Conservation (phyloP, 2,888 invertebrate species). For the Hipparchia semele region DNA sequence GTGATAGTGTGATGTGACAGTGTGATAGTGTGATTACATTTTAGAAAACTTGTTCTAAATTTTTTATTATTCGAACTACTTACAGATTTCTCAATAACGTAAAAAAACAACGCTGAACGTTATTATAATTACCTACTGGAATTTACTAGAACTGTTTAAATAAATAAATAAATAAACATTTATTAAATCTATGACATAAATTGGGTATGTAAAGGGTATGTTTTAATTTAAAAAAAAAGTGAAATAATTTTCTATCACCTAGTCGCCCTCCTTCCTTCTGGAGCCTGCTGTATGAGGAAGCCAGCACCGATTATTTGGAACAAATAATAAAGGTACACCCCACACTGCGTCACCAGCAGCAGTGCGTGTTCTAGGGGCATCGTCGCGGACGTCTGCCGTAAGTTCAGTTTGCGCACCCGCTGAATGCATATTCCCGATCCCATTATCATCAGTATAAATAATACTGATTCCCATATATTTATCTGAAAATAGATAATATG, state of each 20-base stretch:
- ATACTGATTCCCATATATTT: conserved; percentile 80
- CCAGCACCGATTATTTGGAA: conserved; percentile 90
- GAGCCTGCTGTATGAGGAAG: conserved; percentile 73
- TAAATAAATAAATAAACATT: no score
- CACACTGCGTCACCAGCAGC: conserved; percentile 90
- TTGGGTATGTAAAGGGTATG: no score
- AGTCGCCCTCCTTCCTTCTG: conserved; percentile 65
- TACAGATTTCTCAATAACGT: no score
- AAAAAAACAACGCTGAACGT: no score
- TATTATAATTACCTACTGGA: no score
- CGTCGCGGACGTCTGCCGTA: conserved; percentile 60
- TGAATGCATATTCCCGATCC: conserved; percentile 72
- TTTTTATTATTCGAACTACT: no score
- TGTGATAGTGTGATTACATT: no score
- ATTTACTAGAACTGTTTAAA: no score
- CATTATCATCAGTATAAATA: conserved; percentile 71
- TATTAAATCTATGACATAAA: no score
- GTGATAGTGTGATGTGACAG: no score
- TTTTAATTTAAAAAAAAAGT: no score
- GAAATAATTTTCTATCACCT: conserved; percentile 51
- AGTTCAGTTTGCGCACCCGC: conserved; percentile 66
- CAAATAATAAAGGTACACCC: conserved; percentile 89
- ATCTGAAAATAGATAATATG: conserved; percentile 65
- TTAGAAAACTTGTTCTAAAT: no score
- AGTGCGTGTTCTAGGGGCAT: conserved; percentile 87